Evolutionary conservation across 2,113 vertebrate species (phyloP).

Genomic region (Nannospalax galili): DNA sequence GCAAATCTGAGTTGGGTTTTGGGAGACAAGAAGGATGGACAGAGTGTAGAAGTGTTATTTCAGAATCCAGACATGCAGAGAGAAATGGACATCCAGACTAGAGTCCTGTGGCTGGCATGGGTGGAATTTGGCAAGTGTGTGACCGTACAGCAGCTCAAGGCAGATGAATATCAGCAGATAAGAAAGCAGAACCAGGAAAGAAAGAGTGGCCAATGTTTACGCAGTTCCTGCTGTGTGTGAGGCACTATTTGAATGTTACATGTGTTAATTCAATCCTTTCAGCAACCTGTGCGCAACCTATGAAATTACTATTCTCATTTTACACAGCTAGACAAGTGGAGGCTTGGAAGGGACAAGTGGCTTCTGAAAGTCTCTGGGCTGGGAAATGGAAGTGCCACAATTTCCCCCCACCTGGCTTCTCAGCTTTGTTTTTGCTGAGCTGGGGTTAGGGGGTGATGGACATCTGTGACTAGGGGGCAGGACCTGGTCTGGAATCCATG

Average conservation of each 20-base stretch:
- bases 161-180: neutral
- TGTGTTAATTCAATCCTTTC: neutral
- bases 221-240: rapidly evolving
- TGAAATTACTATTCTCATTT: neutral
- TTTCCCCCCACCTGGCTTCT: rapidly evolving
- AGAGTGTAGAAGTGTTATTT: neutral
- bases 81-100: neutral
- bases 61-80: neutral
- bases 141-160: neutral
- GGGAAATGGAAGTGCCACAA: neutral
- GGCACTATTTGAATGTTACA: rapidly evolving
- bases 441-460: rapidly evolving
- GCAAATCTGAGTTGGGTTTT: neutral
- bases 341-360: neutral
- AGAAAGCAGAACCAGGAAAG: neutral
- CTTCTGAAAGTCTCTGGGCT: neutral
- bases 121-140: too few species aligned
- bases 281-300: neutral
- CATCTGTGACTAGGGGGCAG: neutral
- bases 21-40: neutral
- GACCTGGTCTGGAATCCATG: neutral
- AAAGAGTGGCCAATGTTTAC: rapidly evolving
- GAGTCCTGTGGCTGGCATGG: rapidly evolving
- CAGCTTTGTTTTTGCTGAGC: rapidly evolving
- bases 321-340: neutral